Base-by-base conservation (phyloP, 2,113 vertebrate species). In the Lethenteron reissneri region DNA sequence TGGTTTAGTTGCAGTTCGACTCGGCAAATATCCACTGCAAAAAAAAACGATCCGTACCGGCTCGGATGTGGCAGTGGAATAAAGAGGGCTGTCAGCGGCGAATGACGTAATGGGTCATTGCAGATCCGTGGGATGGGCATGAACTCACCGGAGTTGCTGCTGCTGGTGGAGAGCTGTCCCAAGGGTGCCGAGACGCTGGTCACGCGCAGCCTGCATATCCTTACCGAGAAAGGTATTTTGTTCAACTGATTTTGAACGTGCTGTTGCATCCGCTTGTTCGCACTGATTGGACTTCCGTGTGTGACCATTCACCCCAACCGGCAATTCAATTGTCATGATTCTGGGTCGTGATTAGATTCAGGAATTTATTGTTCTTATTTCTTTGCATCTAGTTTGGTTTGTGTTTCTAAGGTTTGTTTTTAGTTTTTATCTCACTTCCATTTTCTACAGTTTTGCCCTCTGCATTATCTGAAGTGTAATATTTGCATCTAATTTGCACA, bases 81-180 rank as follows among this genome's bases (percentile, higher is more conserved):
- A 71, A 13, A 4, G 68, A 71, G 11, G 8, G 41, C 11, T 57
- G 56, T 56, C 10, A 10, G 12, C 10, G 12, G 70, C 6, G 7
- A 10, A 2, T 2, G 11, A 13, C 25, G 2, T 10, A 21, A 21
- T 19, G 7, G 8, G 2, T 15, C 15, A 58, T 1, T 76, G 4
- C 72, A 90, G 87, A 95, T 96, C 75, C 85, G 92, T 1, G 92
- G 89, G 1, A 95, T 96, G 92, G 92, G 92, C 14, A 96, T 96
- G 92, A 91, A 84, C 77, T 96, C 92, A 0, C 92, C 90, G 0
- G 90, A 96, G 78, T 83, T 96, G 72, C 82, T 95, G 71, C 83
- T 94, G 12, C 71, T 96, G 77, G 90, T 96, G 72, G 90, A 96
- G 78, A 94, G 91, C 74, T 96, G 92, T 56, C 92, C 92, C 56